phyloP scores from a whole-genome alignment of 2,888 invertebrate genomes.

The Drosophila putrida region DNA sequence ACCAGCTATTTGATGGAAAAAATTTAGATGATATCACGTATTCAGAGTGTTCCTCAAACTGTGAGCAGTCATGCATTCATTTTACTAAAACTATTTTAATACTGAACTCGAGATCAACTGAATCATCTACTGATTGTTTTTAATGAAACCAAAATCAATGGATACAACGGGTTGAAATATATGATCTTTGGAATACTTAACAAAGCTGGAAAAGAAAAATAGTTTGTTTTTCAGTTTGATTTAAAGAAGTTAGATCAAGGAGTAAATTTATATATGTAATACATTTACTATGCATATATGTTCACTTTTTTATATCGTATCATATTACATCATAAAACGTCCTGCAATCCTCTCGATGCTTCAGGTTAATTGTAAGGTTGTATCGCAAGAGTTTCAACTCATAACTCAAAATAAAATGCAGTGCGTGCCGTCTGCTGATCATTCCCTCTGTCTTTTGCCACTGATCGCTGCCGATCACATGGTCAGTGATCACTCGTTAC shows the following conservation, averaged over 20 bases:
- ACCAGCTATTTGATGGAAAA: conserved; percentile 24
- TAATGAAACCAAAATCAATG: background rate
- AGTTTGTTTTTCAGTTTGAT: background rate
- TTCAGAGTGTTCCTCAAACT: background rate
- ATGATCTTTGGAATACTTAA: background rate
- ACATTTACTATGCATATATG: background rate
- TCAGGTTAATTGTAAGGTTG: conserved; percentile 37
- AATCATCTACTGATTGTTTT: background rate
- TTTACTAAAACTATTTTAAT: conserved; percentile 16
- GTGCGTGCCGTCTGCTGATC: conserved; percentile 13
- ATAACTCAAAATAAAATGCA: conserved; percentile 63
- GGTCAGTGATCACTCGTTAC: conserved; percentile 31
- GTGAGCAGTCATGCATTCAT: conserved; percentile 16
- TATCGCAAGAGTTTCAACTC: conserved; percentile 31
- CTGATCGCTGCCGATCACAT: conserved; percentile 42
- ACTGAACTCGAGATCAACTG: conserved; percentile 5
- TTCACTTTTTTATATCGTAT: background rate
- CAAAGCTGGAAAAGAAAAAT: background rate
- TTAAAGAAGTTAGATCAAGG: too few species aligned
- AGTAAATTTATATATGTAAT: too few species aligned
- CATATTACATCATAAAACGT: background rate
- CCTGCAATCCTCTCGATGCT: background rate
- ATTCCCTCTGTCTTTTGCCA: background rate
- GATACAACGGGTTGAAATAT: background rate
- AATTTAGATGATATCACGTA: background rate